These are phyloP conservation scores for Lophius americanus DNA, from an alignment of 2,797 vertebrate species.

Conservation along the genomic window DNA sequence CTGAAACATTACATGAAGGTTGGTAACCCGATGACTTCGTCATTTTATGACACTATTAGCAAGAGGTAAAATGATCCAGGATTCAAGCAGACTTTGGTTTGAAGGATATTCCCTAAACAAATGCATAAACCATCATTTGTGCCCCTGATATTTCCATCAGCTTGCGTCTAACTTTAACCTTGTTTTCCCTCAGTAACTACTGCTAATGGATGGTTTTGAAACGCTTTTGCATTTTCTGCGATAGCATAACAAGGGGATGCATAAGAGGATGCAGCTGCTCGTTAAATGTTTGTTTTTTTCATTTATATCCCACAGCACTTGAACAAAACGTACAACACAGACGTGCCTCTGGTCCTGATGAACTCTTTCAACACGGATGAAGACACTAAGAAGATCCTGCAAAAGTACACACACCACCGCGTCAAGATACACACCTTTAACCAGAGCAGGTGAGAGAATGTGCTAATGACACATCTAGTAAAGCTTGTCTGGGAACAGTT, in stretches of 20 bases:
- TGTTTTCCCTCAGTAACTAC: neutral
- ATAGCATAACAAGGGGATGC: no score
- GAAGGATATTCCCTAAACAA: neutral
- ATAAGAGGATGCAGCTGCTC: neutral
- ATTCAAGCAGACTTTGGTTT: no score
- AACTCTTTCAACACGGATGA: slow-evolving; percentile 94
- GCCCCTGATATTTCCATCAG: no score
- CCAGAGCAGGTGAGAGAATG: slow-evolving; percentile 82
- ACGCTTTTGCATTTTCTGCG: no score
- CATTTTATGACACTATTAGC: no score
- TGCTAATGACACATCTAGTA: no score
- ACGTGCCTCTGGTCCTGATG: slow-evolving; percentile 90
- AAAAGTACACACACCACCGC: slow-evolving; percentile 94
- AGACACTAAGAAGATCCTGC: slow-evolving; percentile 92
- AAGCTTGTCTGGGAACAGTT: no score
- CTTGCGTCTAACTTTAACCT: no score
- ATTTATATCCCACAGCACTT: slow-evolving; percentile 83
- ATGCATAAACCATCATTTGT: neutral
- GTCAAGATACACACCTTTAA: slow-evolving; percentile 98
- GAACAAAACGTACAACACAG: slow-evolving; percentile 94
- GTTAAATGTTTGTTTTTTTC: neutral
- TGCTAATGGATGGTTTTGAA: no score
- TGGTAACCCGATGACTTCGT: no score
- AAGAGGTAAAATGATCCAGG: no score
- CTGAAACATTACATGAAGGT: no score